These are phyloP conservation scores for Pycnonotus jocosus DNA, from an alignment of 2,113 vertebrate genomes.

Conservation along the genomic window DNA sequence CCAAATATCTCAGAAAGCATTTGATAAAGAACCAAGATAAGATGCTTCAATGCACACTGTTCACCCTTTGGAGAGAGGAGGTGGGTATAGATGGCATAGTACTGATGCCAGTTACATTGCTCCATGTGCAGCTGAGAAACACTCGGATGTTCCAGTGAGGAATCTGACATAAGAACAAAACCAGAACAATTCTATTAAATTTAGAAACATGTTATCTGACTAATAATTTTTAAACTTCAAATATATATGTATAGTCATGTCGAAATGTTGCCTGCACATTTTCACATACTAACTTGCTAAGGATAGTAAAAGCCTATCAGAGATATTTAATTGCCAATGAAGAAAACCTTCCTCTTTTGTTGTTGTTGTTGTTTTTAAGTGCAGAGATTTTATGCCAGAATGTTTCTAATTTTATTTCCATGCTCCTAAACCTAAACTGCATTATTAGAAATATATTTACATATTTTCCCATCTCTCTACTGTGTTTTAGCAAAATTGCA, in stretches of 20 bases:
- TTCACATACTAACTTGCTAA: neutral
- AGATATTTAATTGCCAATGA: neutral
- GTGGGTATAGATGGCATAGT: neutral
- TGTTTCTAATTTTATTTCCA: neutral
- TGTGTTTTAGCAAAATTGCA: neutral
- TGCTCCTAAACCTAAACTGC: neutral
- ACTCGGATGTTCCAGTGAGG: neutral
- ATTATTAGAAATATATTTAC: neutral
- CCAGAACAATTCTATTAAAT: neutral
- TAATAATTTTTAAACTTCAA: neutral
- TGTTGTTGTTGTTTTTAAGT: neutral
- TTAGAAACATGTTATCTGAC: neutral
- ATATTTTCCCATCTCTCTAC: neutral
- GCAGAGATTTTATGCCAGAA: neutral
- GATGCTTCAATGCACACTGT: neutral
- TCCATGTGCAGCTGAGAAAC: neutral
- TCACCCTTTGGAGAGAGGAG: neutral
- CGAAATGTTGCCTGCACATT: neutral
- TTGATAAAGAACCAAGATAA: neutral
- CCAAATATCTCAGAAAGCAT: neutral
- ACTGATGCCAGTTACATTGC: neutral
- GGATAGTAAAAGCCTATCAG: neutral
- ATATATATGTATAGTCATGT: neutral
- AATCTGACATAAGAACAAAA: neutral
- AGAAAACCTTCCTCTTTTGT: neutral